Conservation (phyloP, 2,113 vertebrate genomes). For the Tragelaphus imberbis region DNA sequence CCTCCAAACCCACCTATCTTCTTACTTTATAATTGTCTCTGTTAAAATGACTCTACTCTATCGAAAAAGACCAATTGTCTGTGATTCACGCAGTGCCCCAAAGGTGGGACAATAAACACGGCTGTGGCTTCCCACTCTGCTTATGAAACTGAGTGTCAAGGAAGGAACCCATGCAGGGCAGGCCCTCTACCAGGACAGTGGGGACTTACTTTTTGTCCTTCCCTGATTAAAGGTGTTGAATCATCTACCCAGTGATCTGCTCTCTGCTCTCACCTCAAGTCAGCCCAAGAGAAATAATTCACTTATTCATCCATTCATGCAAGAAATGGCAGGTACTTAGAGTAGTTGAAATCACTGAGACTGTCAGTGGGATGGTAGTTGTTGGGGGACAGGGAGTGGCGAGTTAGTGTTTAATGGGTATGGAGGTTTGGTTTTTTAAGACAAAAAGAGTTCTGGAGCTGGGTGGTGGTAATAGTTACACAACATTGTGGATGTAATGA, state of each 20-base stretch:
- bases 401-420: not conserved
- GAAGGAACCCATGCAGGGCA: not conserved
- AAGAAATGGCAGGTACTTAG: not conserved
- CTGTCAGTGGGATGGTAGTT: not conserved
- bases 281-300: not conserved
- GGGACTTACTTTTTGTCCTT: not conserved
- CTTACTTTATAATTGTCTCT: slow-evolving; percentile 30
- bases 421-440: not conserved
- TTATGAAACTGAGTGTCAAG: not conserved
- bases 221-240: not conserved
- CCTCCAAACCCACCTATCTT: slow-evolving; percentile 52
- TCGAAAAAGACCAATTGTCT: slow-evolving; percentile 37
- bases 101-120: not conserved
- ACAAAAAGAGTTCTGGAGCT: not conserved
- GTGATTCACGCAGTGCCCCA: not conserved
- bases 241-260: not conserved
- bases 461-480: not conserved
- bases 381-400: not conserved
- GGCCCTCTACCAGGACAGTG: not conserved
- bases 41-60: slow-evolving; percentile 44
- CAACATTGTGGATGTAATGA: not conserved
- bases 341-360: not conserved
- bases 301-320: not conserved
- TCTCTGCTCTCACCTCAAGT: not conserved
- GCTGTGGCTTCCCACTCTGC: not conserved